phyloP scores from a whole-genome alignment of 2,888 invertebrate species.

The Apomyelois bistriatella region DNA sequence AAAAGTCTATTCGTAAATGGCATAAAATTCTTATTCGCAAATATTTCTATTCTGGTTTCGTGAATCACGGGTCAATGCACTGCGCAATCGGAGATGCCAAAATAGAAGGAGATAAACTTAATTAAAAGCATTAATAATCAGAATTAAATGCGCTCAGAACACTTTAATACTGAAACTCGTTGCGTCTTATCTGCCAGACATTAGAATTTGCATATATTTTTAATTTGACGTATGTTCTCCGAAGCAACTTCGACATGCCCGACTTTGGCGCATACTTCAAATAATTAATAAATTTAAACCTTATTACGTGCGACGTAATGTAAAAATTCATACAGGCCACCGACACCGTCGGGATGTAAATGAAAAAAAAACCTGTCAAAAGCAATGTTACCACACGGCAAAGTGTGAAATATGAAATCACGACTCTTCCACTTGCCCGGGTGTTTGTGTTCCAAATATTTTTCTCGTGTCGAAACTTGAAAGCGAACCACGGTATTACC shows the following conservation, averaged over 20 bases:
- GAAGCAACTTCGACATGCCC: slow-evolving; percentile 33
- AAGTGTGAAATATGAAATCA: slow-evolving; percentile 80
- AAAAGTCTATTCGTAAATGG: slow-evolving; percentile 16
- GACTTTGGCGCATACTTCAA: slow-evolving; percentile 26
- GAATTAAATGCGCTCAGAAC: slow-evolving; percentile 58
- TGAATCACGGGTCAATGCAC: slow-evolving; percentile 62
- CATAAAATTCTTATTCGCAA: slow-evolving; percentile 23
- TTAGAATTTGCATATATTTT: slow-evolving; percentile 67
- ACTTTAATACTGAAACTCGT: slow-evolving; percentile 55
- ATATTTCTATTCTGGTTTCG: slow-evolving; percentile 34
- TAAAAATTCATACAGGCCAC: slow-evolving; percentile 23
- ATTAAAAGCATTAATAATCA: slow-evolving; percentile 71
- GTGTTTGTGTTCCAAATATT: slow-evolving; percentile 76
- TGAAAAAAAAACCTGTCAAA: slow-evolving; percentile 66
- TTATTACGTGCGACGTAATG: slow-evolving; percentile 25
- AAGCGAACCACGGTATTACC: slow-evolving; percentile 46
- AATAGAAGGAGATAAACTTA: slow-evolving; percentile 70
- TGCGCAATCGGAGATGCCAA: slow-evolving; percentile 48
- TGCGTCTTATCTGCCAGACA: slow-evolving; percentile 48
- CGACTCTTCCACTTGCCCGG: slow-evolving; percentile 68
- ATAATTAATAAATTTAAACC: slow-evolving; percentile 27
- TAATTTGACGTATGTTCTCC: slow-evolving; percentile 58
- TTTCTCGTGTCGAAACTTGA: slow-evolving; percentile 64
- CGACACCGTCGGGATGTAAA: slow-evolving; percentile 39
- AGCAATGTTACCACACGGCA: slow-evolving; percentile 62